Conservation (phyloP, 2,797 vertebrate species). For the Rhynchotus rufescens region DNA sequence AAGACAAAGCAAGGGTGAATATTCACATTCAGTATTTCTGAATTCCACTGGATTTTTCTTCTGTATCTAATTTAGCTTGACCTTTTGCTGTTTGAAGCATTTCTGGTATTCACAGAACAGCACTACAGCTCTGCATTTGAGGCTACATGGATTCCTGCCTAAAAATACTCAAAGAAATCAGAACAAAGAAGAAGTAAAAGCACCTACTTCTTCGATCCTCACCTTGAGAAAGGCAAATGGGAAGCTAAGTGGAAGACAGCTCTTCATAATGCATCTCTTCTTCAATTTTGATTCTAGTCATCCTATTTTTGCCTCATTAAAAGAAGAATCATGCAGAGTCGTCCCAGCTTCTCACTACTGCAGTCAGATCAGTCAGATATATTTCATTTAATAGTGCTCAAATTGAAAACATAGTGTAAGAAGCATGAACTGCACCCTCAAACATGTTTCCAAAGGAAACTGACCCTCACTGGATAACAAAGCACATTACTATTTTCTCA, state of each 20-base stretch:
- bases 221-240: background rate
- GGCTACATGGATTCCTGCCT: background rate
- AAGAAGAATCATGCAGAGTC: background rate
- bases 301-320: background rate
- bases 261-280: background rate
- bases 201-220: background rate
- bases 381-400: background rate
- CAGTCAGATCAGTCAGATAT: background rate
- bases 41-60: background rate
- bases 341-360: background rate
- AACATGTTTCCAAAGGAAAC: background rate
- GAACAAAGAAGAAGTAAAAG: background rate
- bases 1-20: background rate
- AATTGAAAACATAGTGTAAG: background rate
- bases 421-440: background rate
- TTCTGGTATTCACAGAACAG: background rate
- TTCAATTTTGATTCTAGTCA: background rate
- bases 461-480: rapidly evolving
- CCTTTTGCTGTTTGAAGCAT: background rate
- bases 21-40: background rate
- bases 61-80: background rate
- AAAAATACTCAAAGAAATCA: background rate
- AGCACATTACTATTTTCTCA: background rate
- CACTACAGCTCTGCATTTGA: background rate
- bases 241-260: background rate